Evolutionary conservation across 2,888 invertebrate species (phyloP), one percentile per base, ranked within the genome.

Genomic region (Iselma pallidipennis): DNA sequence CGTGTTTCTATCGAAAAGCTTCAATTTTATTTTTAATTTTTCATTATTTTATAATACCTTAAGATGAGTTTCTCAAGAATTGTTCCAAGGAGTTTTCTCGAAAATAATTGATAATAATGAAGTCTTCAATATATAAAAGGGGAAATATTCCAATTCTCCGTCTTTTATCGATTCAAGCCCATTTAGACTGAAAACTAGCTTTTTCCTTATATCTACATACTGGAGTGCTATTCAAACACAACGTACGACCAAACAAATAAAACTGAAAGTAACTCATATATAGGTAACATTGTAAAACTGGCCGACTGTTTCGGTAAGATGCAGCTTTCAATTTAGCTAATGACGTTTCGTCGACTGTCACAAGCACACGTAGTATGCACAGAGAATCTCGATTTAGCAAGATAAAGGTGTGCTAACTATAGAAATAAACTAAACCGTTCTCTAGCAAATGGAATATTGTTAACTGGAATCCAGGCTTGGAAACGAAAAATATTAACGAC

Each of bases 321-420:
- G 81, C 81, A 80, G 80, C 81, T 81, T 81, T 81, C 81, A 81
- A 81, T 81, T 81, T 81, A 76, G 80, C 81, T 81, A 81, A 81
- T 81, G 81, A 81, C 80, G 80, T 81, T 80, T 80, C 79, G 78
- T 80, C 78, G 80, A 80, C 80, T 81, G 81, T 81, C 81, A 79
- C 79, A 76, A 78, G 79, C 80, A 80, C 76, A 80, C 80, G 79
- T 74, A 77, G 78, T 78, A 78, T 78, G 77, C 74, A 77, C 72
- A 71, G 70, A 74, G 76, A 76, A 76, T 77, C 71, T 76, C 77
- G 77, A 78, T 78, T 77, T 78, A 74, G 74, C 72, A 71, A 77
- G 74, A 76, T 77, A 76, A 76, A 76, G 75, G 75, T 74, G 74
- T 74, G 74, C 74, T 74, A 70, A 71, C 72, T 73, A 62, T 50